Conservation (phyloP, 2,113 vertebrate species). For the Campylorhamphus procurvoides region DNA sequence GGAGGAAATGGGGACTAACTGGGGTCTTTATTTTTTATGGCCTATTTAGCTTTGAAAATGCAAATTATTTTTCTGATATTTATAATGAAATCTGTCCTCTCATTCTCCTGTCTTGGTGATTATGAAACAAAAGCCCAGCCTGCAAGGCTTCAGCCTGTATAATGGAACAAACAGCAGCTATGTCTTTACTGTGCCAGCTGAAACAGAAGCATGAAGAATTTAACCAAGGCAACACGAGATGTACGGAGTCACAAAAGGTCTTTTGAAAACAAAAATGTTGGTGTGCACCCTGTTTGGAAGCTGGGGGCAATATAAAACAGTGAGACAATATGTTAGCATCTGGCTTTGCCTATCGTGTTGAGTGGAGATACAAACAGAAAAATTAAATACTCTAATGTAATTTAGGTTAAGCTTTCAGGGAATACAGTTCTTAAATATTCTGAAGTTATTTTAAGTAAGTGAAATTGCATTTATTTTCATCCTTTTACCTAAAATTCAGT, state of each 20-base stretch:
- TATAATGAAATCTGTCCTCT: slow-evolving; percentile 45
- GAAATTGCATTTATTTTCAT: neutral
- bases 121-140: slow-evolving; percentile 47
- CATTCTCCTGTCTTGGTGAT: neutral
- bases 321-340: neutral
- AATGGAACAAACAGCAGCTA: slow-evolving; percentile 1
- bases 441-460: neutral
- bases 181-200: neutral
- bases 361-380: neutral
- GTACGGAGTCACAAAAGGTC: neutral
- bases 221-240: neutral
- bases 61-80: slow-evolving; percentile 39
- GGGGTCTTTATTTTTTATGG: slow-evolving; percentile 58
- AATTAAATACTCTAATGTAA: neutral
- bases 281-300: neutral
- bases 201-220: slow-evolving; percentile 26
- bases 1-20: slow-evolving; percentile 33
- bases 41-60: slow-evolving; percentile 49
- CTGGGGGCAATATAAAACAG: neutral
- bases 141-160: slow-evolving; percentile 2
- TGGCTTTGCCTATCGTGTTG: neutral
- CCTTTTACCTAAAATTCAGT: neutral
- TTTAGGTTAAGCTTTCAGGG: neutral
- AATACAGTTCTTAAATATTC: neutral
- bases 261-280: neutral